These are phyloP conservation scores for Eupeodes corollae DNA, from an alignment of 1,140 invertebrate genomes.

Conservation along the genomic window DNA sequence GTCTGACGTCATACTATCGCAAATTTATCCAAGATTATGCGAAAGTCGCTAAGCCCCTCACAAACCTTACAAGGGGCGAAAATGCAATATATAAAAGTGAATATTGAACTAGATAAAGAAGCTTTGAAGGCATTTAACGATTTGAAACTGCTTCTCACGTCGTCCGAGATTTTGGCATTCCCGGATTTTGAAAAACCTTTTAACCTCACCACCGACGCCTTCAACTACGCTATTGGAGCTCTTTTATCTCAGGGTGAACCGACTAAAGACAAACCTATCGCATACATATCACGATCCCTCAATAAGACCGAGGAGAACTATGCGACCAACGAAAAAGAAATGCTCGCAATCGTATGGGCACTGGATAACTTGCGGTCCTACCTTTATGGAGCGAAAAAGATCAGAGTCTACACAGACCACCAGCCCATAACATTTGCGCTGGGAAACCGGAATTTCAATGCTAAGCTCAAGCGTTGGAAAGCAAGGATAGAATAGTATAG, in stretches of 20 bases:
- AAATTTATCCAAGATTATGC: conserved; percentile 16
- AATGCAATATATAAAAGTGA: conserved; percentile 6
- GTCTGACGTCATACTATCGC: conserved; percentile 16
- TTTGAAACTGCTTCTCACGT: conserved; percentile 33
- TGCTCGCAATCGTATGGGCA: conserved; percentile 25
- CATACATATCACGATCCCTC: conserved; percentile 24
- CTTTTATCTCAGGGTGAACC: conserved; percentile 12
- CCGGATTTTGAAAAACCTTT: conserved; percentile 23
- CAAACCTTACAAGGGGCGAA: conserved; percentile 16
- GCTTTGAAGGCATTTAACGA: conserved; percentile 27
- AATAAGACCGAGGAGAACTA: conserved; percentile 17
- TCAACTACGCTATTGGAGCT: conserved; percentile 16
- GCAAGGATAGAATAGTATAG: conserved; percentile 19
- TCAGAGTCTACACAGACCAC: conserved; percentile 15
- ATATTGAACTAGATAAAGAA: background rate
- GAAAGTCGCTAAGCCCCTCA: too few relatives aligned
- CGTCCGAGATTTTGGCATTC: too few relatives aligned
- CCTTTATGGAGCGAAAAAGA: conserved; percentile 23
- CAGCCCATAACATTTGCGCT: conserved; percentile 28
- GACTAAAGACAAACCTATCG: conserved; percentile 25
- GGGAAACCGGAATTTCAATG: conserved; percentile 27
- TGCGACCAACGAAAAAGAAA: conserved; percentile 38
- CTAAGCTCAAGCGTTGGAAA: conserved; percentile 21
- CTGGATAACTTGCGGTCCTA: conserved; percentile 36
- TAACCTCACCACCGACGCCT: conserved; percentile 25